Evolutionary conservation across 2,113 vertebrate species (phyloP).

Genomic region (Periophthalmodon schlosseri): DNA sequence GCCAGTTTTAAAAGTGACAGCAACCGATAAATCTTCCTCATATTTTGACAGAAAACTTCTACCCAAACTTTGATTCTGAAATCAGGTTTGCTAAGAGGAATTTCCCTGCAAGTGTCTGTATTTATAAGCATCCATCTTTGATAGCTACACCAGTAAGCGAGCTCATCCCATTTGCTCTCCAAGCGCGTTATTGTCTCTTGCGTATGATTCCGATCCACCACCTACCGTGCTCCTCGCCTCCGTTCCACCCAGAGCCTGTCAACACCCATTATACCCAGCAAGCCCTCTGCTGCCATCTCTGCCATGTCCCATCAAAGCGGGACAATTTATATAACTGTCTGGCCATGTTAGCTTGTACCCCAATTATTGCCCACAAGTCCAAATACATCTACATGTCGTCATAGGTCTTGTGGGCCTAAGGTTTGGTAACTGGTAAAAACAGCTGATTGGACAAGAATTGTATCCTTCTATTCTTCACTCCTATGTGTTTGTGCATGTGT

Average conservation of each 20-base stretch:
- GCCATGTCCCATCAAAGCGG: conserved; percentile 70
- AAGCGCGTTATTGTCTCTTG: conserved; percentile 50
- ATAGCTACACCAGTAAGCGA: conserved; percentile 49
- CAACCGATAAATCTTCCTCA: background rate
- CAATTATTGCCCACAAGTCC: conserved; percentile 47
- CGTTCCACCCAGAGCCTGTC: conserved; percentile 62
- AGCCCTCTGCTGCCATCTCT: conserved; percentile 69
- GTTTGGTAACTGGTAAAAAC: conserved; percentile 27
- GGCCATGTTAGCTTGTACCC: conserved; percentile 59
- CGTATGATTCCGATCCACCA: conserved; percentile 47
- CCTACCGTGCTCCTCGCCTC: conserved; percentile 39
- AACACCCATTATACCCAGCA: conserved; percentile 64
- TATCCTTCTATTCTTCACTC: background rate
- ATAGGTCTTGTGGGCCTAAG: conserved; percentile 29
- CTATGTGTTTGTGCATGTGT: conserved; percentile 5
- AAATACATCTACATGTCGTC: conserved; percentile 3
- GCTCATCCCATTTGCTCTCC: conserved; percentile 47
- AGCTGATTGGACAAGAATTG: conserved; percentile 53
- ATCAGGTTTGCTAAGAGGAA: conserved; percentile 4
- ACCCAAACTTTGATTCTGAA: conserved; percentile 1
- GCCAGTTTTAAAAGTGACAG: background rate
- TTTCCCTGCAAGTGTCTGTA: background rate
- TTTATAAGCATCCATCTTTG: conserved; percentile 30
- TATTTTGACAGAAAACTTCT: background rate
- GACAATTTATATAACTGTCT: conserved; percentile 65